Evolutionary conservation across 2,113 vertebrate species (phyloP), one percentile per base, ranked within the genome.

Genomic region (Chloropsis cyanopogon): DNA sequence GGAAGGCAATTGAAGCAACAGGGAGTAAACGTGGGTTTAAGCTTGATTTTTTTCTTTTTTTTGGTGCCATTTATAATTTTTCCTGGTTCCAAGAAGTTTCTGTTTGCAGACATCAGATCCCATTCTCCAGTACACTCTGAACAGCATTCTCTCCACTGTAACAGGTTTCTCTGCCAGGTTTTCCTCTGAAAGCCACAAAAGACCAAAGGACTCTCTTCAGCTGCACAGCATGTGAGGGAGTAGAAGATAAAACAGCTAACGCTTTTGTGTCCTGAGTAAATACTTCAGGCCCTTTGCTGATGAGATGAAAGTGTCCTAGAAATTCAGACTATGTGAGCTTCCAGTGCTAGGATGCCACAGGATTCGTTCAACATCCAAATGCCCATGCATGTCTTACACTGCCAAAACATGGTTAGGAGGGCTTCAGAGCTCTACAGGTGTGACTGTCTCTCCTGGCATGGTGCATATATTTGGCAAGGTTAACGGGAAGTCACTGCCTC

Each of bases 141-240:
- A 53, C 50, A 46, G 68, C 0, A 0, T 23, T 69, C 12, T 64
- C 42, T 80, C 23, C 10, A 4, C 39, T 52, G 35, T 31, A 41
- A 69, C 37, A 86, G 54, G 21, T 9, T 65, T 57, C 63, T 81
- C 70, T 90, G 42, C 7, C 33, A 83, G 59, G 5, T 61, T 69
- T 85, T 95, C 49, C 82, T 77, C 72, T 88, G 47, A 70, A 90
- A 93, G 47, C 59, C 19, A 20, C 37, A 37, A 21, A 92, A 81
- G 79, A 80, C 60, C 79, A 44, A 85, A 86, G 66, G 24, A 33
- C 39, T 35, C 47, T 77, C 66, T 61, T 54, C 12, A 72, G 44
- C 49, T 84, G 47, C 41, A 42, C 35, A 52, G 82, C 0, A 0
- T 57, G 33, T 2, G 1, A 47, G 22, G 81, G 23, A 80, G 80